These are phyloP conservation scores for Pitangus sulphuratus DNA, from an alignment of 2,797 vertebrate species.

Conservation along the genomic window DNA sequence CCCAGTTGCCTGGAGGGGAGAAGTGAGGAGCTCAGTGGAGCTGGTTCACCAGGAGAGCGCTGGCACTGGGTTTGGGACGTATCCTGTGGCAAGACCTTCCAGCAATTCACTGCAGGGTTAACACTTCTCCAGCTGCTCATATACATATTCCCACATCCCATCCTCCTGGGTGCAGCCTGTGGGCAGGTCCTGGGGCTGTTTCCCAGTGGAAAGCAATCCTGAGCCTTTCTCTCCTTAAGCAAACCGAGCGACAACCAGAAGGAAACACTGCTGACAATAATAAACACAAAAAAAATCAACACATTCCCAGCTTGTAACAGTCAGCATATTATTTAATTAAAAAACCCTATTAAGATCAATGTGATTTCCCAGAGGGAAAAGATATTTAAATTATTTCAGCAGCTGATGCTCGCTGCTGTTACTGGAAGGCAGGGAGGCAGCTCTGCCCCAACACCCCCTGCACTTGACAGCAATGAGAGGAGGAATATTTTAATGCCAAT, in stretches of 20 bases:
- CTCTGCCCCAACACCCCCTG: background rate
- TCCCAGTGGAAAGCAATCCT: background rate
- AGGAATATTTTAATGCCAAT: background rate
- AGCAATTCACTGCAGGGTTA: background rate
- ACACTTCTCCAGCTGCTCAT: background rate
- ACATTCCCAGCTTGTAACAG: background rate
- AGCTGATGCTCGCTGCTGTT: background rate
- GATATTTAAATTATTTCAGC: background rate
- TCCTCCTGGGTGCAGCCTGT: accelerated
- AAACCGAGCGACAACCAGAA: background rate
- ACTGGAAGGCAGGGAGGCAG: background rate
- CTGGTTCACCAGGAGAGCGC: background rate
- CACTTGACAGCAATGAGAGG: background rate
- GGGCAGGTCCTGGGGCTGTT: accelerated
- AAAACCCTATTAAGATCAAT: background rate
- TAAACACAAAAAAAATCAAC: background rate
- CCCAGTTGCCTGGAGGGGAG: background rate
- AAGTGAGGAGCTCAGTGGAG: accelerated
- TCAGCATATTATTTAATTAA: slow-evolving; percentile 6
- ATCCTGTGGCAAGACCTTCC: accelerated
- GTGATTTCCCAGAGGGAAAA: background rate
- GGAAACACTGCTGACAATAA: background rate
- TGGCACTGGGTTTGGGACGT: accelerated
- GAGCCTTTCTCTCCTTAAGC: background rate
- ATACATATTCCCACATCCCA: accelerated